These are phyloP conservation scores for Pipistrellus pygmaeus DNA, from an alignment of 2,797 vertebrate genomes.

Conservation along the genomic window DNA sequence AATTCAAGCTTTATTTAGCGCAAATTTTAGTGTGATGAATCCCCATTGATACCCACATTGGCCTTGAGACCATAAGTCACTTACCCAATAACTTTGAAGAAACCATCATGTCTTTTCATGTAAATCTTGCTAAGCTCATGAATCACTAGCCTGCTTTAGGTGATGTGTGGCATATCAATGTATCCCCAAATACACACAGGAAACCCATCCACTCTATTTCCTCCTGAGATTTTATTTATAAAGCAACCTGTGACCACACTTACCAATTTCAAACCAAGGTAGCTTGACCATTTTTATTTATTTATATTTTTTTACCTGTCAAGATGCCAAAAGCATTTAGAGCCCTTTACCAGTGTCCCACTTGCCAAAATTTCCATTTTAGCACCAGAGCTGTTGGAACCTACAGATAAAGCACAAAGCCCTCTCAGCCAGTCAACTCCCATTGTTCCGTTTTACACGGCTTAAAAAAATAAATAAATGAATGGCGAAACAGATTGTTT, in stretches of 20 bases:
- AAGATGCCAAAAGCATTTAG: slow-evolving; percentile 82
- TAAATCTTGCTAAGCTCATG: slow-evolving; percentile 60
- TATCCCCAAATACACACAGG: neutral
- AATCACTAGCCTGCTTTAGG: slow-evolving; percentile 61
- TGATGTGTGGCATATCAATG: neutral
- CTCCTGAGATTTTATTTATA: slow-evolving; percentile 58
- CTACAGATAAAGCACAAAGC: slow-evolving; percentile 78
- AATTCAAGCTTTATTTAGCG: slow-evolving; percentile 61
- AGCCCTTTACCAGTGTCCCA: slow-evolving; percentile 61
- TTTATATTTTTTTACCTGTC: slow-evolving; percentile 47
- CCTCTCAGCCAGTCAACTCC: slow-evolving; percentile 67
- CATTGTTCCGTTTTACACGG: slow-evolving; percentile 71
- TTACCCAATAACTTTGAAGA: slow-evolving; percentile 64
- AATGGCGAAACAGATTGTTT: slow-evolving; percentile 81
- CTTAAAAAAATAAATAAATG: slow-evolving; percentile 59
- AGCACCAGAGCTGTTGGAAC: slow-evolving; percentile 74
- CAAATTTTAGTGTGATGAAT: slow-evolving; percentile 65
- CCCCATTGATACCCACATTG: slow-evolving; percentile 37
- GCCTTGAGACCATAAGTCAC: slow-evolving; percentile 54
- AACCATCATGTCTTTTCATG: slow-evolving; percentile 48
- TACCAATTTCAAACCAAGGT: slow-evolving; percentile 59
- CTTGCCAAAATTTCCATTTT: slow-evolving; percentile 80
- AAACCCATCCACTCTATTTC: slow-evolving; percentile 26
- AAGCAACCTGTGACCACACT: neutral
- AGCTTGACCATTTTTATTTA: slow-evolving; percentile 61